phyloP scores from a whole-genome alignment of 1,140 invertebrate species.

The Anadara kagoshimensis region DNA sequence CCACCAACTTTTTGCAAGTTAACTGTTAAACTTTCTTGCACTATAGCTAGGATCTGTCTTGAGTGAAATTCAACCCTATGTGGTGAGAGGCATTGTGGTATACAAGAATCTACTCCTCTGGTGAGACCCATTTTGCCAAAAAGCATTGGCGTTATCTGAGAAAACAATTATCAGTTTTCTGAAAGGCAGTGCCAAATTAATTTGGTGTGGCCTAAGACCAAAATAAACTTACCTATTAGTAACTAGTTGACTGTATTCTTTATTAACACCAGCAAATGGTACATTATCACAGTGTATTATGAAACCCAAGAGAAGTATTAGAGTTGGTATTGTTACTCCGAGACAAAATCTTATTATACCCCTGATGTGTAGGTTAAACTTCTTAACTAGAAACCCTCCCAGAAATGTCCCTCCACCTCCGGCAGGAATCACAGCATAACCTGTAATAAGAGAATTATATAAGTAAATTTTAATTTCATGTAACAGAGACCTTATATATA shows the following conservation, averaged over 20 bases:
- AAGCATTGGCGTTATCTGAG: too few relatives aligned
- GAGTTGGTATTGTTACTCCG: constrained; percentile 77
- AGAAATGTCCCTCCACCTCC: constrained; percentile 85
- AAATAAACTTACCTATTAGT: constrained; percentile 51
- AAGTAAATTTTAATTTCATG: neutral
- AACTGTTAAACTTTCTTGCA: too few relatives aligned
- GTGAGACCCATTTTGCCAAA: too few relatives aligned
- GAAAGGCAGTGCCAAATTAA: too few relatives aligned
- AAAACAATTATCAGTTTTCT: too few relatives aligned
- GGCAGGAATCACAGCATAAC: constrained; percentile 82
- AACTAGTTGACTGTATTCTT: constrained; percentile 57
- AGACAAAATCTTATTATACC: constrained; percentile 87
- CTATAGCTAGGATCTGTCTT: too few relatives aligned
- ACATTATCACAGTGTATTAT: constrained; percentile 84
- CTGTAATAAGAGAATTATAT: constrained; percentile 67
- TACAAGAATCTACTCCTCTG: too few relatives aligned
- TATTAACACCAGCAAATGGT: constrained; percentile 83
- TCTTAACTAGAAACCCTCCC: constrained; percentile 87
- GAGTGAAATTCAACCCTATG: too few relatives aligned
- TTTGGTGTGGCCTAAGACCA: too few relatives aligned
- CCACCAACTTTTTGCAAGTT: too few relatives aligned
- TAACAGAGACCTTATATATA: neutral
- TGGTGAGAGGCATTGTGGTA: too few relatives aligned
- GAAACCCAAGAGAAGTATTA: constrained; percentile 80
- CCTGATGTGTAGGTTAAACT: constrained; percentile 81